Percentiles rank a stretch among this genome's conserved stretches.
These are phyloP conservation scores for Cyrtorhinus lividipennis DNA, from an alignment of 1,140 invertebrate genomes.

Conservation along the genomic window DNA sequence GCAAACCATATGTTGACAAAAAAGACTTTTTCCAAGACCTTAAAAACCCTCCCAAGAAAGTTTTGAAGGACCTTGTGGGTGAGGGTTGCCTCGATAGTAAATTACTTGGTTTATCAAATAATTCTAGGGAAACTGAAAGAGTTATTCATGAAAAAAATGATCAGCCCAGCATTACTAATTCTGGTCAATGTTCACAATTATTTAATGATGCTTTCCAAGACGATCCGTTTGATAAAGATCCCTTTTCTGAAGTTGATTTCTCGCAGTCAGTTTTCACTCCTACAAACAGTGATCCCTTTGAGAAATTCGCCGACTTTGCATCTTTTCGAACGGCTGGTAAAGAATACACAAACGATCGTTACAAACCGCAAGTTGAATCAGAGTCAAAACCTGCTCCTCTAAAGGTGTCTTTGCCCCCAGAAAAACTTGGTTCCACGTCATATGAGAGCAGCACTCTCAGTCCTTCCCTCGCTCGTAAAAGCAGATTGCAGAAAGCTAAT, in stretches of 20 bases:
- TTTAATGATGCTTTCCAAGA: constrained; percentile 48
- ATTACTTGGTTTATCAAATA: constrained; percentile 4
- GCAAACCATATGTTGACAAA: constrained; percentile 82
- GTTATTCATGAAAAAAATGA: background rate
- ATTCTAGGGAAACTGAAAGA: background rate
- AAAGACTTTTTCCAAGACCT: constrained; percentile 89
- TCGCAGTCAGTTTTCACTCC: constrained; percentile 23
- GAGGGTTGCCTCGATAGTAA: constrained; percentile 11
- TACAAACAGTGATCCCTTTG: constrained; percentile 42
- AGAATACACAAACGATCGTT: background rate
- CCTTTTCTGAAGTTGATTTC: constrained; percentile 41
- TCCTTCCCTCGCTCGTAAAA: constrained; percentile 23
- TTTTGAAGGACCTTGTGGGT: constrained; percentile 62
- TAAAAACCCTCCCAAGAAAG: constrained; percentile 82
- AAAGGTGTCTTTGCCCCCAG: constrained; percentile 49
- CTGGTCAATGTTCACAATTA: background rate
- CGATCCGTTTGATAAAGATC: constrained; percentile 52
- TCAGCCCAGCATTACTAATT: background rate
- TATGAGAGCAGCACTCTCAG: constrained; percentile 21
- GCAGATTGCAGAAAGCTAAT: constrained; percentile 23
- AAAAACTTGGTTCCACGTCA: constrained; percentile 29
- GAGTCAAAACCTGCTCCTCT: constrained; percentile 38
- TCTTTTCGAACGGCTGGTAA: constrained; percentile 21
- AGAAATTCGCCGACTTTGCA: constrained; percentile 33
- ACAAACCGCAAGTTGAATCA: background rate